Base-by-base conservation (phyloP, 2,113 vertebrate species). In the Calonectris borealis region DNA sequence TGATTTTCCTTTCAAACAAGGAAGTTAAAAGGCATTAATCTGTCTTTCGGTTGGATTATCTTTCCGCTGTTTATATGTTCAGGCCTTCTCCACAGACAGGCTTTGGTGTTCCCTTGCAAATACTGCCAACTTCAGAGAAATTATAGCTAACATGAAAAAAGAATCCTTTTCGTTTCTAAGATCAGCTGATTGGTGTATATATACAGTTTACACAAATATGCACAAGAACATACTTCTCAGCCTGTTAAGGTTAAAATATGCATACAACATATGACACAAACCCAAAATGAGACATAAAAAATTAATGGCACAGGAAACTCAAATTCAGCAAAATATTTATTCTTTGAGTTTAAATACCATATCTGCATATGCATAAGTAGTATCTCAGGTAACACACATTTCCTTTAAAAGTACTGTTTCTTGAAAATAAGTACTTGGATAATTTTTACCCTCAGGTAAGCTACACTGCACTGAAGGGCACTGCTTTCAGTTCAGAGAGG, bases 301-400 rank as follows among this genome's bases (percentile, higher is more conserved):
- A 88, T 61, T 93, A 93, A 94, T 88, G 42, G 64, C 91, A 84
- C 38, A 44, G 89, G 72, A 91, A 92, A 75, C 42, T 70, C 1
- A 3, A 88, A 75, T 94, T 73, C 31, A 65, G 86, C 68, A 96
- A 91, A 97, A 94, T 95, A 92, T 94, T 97, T 94, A 81, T 95
- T 84, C 60, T 92, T 81, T 71, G n/a, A 55, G 32, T 83, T 94
- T 86, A 94, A 94, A 94, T 83, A 89, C 42, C 64, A 4, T 68
- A 57, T 88, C 62, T 90, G 25, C 19, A 25, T 69, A 76, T 48
- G 26, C 42, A 19, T 70, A 96, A 91, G 52, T 58, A 75, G 16
- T n/a, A 14, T 42, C 70, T 87, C 85, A 75, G 15, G 87, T 75
- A 83, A 65, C 34, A 52, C 22, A 69, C 7, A 18, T 54, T 93